Conservation (phyloP, 2,888 invertebrate species). For the Helleia helle region DNA sequence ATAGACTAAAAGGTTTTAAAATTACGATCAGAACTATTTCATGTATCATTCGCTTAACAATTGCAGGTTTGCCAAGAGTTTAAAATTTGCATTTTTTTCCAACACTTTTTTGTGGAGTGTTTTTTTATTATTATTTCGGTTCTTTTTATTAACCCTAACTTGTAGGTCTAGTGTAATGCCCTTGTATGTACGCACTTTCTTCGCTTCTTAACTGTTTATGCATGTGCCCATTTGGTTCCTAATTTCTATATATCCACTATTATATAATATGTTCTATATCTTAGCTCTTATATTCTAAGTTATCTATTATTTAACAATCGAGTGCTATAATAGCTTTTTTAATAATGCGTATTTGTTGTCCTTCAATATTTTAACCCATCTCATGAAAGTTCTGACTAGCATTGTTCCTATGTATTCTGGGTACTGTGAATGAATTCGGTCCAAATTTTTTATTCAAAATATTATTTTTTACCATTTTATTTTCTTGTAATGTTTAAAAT, state of each 20-base stretch:
- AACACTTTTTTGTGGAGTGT: conserved; percentile 43
- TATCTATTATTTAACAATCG: background rate
- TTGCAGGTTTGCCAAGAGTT: conserved; percentile 73
- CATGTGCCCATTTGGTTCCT: conserved; percentile 31
- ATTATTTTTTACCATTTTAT: conserved; percentile 26
- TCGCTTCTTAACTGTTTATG: conserved; percentile 27
- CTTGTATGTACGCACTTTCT: conserved; percentile 17
- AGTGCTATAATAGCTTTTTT: conserved; percentile 5
- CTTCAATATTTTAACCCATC: conserved; percentile 3
- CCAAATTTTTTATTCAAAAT: conserved; percentile 37
- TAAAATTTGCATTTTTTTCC: conserved; percentile 73
- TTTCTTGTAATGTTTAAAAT: conserved; percentile 22
- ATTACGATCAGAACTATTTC: conserved; percentile 10
- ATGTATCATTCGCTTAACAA: conserved; percentile 54
- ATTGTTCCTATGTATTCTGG: conserved; percentile 43
- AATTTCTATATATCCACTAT: conserved; percentile 1
- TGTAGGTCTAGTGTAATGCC: conserved; percentile 22
- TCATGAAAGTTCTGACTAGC: conserved; percentile 8
- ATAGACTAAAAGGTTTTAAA: conserved; percentile 1
- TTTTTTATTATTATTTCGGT: conserved; percentile 22
- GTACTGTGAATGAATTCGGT: conserved; percentile 34
- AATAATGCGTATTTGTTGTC: conserved; percentile 2
- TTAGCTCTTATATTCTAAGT: conserved; percentile 6
- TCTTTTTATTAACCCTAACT: conserved; percentile 38
- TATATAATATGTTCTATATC: conserved; percentile 4